phyloP scores from a whole-genome alignment of 2,888 invertebrate species.

The Drosophila mercatorum region DNA sequence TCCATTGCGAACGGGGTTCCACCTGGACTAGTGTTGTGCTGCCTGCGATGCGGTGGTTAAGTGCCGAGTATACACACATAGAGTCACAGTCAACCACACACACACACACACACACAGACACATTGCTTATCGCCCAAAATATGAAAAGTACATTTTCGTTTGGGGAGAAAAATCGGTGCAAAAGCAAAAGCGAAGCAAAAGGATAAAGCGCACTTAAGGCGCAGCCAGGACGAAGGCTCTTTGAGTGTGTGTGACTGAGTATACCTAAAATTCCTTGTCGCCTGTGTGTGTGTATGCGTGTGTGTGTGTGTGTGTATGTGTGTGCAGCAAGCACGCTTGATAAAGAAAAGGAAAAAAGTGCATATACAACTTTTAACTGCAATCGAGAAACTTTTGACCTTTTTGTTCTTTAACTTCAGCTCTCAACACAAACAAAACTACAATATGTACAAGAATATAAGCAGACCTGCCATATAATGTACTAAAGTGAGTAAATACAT shows the following conservation, averaged over 20 bases:
- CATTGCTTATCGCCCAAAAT: constrained; percentile 71
- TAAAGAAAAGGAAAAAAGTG: constrained; percentile 58
- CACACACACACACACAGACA: constrained; percentile 15
- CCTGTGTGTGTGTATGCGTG: neutral
- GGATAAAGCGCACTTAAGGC: constrained; percentile 69
- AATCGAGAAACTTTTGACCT: constrained; percentile 80
- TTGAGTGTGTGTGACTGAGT: constrained; percentile 19
- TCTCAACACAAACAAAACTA: constrained; percentile 29
- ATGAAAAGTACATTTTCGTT: constrained; percentile 74
- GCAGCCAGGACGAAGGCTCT: constrained; percentile 41
- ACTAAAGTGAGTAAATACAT: neutral
- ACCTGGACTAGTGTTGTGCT: constrained; percentile 53
- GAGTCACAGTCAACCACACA: constrained; percentile 3
- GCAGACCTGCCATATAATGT: constrained; percentile 15
- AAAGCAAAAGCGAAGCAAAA: constrained; percentile 33
- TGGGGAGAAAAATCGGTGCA: constrained; percentile 34
- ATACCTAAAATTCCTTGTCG: constrained; percentile 25
- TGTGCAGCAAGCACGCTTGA: constrained; percentile 67
- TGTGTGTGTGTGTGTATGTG: constrained; percentile 12
- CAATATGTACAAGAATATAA: constrained; percentile 10
- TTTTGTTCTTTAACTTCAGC: constrained; percentile 59
- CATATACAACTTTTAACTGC: constrained; percentile 70
- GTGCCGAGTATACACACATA: constrained; percentile 55
- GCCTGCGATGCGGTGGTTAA: constrained; percentile 53
- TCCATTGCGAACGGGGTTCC: constrained; percentile 34